These are phyloP conservation scores for Stichodactyla helianthus DNA, from an alignment of 64 coral and sea anemone genomes.

Conservation along the genomic window DNA sequence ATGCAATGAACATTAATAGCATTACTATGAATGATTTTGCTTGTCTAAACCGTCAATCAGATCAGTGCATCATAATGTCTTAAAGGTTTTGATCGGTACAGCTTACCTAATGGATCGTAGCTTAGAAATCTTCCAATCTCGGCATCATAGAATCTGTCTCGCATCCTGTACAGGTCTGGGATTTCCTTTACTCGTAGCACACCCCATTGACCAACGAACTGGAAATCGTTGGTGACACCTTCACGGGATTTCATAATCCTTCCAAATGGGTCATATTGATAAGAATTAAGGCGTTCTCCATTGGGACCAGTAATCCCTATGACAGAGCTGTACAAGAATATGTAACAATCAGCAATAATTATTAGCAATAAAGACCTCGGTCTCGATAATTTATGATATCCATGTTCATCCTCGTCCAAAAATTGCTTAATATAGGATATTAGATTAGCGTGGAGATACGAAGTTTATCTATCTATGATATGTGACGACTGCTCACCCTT, in stretches of 20 bases:
- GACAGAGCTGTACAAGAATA: conserved; percentile 25
- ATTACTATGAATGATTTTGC: too few relatives aligned
- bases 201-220: conserved; percentile 81
- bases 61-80: background rate
- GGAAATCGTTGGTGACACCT: conserved; percentile 50
- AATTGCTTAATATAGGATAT: too few relatives aligned
- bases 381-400: too few relatives aligned
- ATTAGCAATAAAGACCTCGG: too few relatives aligned
- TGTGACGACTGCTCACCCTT: conserved; percentile 37
- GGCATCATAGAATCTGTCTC: conserved; percentile 62
- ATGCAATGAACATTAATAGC: too few relatives aligned
- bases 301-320: conserved; percentile 29
- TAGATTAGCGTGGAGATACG: too few relatives aligned
- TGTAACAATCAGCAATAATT: too few relatives aligned
- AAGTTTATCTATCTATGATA: too few relatives aligned
- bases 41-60: too few relatives aligned
- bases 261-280: conserved; percentile 71
- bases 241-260: conserved; percentile 35
- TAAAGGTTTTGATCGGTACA: background rate
- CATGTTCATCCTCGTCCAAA: too few relatives aligned
- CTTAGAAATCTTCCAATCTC: conserved; percentile 75
- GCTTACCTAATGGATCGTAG: conserved; percentile 66
- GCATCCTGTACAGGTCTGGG: conserved; percentile 58
- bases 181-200: conserved; percentile 50
- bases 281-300: conserved; percentile 51